These are phyloP conservation scores for Pachyseris speciosa DNA, from an alignment of 64 coral and sea anemone species.

Conservation along the genomic window DNA sequence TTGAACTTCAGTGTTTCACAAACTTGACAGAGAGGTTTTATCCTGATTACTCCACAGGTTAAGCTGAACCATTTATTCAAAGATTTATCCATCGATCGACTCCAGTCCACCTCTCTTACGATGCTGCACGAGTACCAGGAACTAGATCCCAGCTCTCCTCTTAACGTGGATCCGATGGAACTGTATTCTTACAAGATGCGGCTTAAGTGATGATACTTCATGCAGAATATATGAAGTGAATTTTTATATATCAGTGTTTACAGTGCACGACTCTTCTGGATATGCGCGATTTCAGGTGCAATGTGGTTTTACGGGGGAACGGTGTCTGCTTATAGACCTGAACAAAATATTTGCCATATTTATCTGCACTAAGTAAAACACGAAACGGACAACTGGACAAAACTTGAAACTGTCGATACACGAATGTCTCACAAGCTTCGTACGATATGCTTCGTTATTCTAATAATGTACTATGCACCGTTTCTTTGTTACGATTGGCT, in stretches of 20 bases:
- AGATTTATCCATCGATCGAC: conserved; percentile 64
- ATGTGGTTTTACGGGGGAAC: no score
- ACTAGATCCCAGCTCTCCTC: conserved; percentile 56
- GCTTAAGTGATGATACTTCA: conserved; percentile 45
- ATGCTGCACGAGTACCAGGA: conserved; percentile 78
- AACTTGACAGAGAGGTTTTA: no score
- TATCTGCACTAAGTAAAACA: not conserved
- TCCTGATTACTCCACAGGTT: conserved; percentile 51
- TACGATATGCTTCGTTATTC: no score
- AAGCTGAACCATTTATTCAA: conserved; percentile 76
- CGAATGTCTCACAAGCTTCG: no score
- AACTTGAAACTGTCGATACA: no score
- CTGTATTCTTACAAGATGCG: conserved; percentile 90
- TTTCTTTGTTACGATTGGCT: no score
- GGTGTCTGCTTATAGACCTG: not conserved
- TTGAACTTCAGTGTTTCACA: no score
- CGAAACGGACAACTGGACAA: no score
- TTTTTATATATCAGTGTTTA: not conserved
- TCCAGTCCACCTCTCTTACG: conserved; percentile 74
- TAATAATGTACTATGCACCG: no score
- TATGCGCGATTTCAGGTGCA: no score
- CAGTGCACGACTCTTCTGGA: no score
- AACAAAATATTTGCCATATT: not conserved
- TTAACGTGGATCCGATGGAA: conserved; percentile 93
- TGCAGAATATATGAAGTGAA: not conserved